Percentiles rank a stretch among this genome's conserved stretches.
Conservation (phyloP, 2,113 vertebrate genomes). For the Neogale vison region DNA sequence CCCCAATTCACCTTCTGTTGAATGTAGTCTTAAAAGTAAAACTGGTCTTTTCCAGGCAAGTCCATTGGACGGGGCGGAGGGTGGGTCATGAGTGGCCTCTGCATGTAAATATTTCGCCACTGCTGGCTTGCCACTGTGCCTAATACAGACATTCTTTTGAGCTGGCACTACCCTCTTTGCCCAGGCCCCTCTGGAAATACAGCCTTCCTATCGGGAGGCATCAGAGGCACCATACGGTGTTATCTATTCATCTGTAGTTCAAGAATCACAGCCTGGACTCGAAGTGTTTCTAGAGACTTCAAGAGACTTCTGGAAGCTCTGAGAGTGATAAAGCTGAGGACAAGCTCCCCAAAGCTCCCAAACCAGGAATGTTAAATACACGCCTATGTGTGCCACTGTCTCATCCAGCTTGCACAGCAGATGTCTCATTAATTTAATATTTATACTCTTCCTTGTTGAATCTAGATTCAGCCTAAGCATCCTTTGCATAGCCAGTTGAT, state of each 20-base stretch:
- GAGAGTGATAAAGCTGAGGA: background rate
- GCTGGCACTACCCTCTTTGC: background rate
- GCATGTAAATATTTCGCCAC: background rate
- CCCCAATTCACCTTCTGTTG: background rate
- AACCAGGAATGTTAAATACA: background rate
- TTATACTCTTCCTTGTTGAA: background rate
- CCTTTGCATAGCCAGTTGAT: background rate
- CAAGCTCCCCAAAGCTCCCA: background rate
- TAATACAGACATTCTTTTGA: background rate
- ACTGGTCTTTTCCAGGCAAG: background rate
- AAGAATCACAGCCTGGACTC: background rate
- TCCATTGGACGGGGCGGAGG: background rate
- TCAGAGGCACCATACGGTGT: background rate
- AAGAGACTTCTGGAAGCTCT: background rate
- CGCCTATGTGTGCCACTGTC: background rate
- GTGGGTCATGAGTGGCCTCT: background rate
- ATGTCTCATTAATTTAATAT: background rate
- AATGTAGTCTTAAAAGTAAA: constrained; percentile 1
- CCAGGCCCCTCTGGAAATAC: background rate
- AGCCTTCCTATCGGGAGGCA: background rate
- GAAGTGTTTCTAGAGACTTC: background rate
- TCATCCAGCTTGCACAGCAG: background rate
- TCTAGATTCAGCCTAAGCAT: constrained; percentile 3
- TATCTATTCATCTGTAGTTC: background rate
- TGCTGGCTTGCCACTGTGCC: background rate